phyloP scores from a whole-genome alignment of 2,797 vertebrate species.

The Vultur gryphus region DNA sequence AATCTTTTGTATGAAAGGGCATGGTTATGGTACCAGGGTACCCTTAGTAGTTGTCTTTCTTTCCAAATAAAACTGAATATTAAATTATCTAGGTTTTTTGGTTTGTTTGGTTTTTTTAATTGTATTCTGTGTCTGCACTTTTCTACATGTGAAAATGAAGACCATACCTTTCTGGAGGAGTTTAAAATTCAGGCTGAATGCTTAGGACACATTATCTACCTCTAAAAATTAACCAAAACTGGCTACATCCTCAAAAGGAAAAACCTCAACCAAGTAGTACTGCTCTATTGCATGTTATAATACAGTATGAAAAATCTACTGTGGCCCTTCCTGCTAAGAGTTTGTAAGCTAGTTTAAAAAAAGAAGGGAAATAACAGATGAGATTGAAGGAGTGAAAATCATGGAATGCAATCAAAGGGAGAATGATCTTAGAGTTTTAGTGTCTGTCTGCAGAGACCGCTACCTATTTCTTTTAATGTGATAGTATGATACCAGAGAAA shows the following conservation, averaged over 20 bases:
- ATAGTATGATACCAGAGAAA: not conserved
- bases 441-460: accelerated
- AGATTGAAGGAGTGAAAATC: not conserved
- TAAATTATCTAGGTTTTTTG: not conserved
- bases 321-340: not conserved
- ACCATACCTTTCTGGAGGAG: not conserved
- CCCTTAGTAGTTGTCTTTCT: not conserved
- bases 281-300: not conserved
- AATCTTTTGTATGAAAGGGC: not conserved
- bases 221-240: not conserved
- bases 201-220: not conserved
- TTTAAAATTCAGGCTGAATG: not conserved
- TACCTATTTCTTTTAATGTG: not conserved
- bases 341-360: not conserved
- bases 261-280: not conserved
- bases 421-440: not conserved
- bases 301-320: not conserved
- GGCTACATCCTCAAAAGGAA: not conserved
- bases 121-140: not conserved
- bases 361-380: not conserved
- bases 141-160: not conserved
- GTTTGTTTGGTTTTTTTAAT: not conserved
- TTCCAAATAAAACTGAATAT: not conserved
- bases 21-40: not conserved
- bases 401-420: not conserved